A percentile compares a stretch with the other conserved stretches of the same genome.
These are phyloP conservation scores for Diachasmimorpha longicaudata DNA, from an alignment of 1,140 invertebrate species.

Conservation along the genomic window DNA sequence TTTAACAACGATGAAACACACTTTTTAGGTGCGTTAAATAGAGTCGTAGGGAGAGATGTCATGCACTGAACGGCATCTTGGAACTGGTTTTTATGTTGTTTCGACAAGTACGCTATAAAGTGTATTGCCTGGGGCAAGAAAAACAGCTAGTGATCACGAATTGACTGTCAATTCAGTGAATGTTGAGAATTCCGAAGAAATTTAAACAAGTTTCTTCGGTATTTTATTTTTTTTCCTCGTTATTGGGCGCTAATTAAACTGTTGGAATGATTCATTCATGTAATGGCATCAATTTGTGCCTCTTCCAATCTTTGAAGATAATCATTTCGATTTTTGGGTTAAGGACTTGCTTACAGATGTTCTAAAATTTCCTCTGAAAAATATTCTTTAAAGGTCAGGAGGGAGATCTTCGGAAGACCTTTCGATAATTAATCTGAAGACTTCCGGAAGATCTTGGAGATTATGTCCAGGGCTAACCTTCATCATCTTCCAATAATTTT, in stretches of 20 bases:
- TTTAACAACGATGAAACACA: not conserved
- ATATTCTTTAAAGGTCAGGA: no score
- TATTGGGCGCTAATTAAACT: not conserved
- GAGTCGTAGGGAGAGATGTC: not conserved
- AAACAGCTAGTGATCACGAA: not conserved
- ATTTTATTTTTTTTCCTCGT: not conserved
- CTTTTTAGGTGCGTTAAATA: not conserved
- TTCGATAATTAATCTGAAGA: no score
- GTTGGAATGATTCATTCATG: not conserved
- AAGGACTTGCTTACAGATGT: no score
- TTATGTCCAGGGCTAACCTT: no score
- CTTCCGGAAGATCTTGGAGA: no score
- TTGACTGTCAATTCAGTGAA: not conserved
- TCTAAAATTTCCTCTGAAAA: no score
- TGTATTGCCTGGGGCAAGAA: not conserved
- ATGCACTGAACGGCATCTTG: not conserved
- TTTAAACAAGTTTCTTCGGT: not conserved
- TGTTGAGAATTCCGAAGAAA: not conserved
- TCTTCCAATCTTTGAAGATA: no score
- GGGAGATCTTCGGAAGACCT: no score
- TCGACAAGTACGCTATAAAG: slow-evolving; percentile 2
- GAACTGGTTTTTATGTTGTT: not conserved
- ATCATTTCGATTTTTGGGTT: no score
- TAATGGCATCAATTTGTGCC: no score
- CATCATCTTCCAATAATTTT: no score